Conservation (phyloP, 1,140 invertebrate genomes). For the Campoletis sonorensis region DNA sequence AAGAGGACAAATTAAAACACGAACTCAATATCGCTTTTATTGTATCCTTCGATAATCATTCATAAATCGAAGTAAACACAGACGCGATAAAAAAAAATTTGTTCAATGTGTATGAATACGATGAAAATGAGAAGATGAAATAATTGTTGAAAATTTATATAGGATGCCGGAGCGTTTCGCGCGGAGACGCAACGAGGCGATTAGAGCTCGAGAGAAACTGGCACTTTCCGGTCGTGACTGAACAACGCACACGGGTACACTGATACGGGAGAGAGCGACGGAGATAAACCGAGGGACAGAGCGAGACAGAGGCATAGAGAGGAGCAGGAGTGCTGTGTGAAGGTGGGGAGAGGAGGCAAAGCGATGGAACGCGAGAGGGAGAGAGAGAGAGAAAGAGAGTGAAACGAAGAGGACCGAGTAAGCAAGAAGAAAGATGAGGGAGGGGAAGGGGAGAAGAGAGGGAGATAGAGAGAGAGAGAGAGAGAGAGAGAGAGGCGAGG, state of each 20-base stretch:
- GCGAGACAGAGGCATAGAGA: slow-evolving; percentile 48
- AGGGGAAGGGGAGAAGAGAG: too few species aligned
- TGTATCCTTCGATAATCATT: too few species aligned
- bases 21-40: too few species aligned
- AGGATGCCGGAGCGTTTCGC: slow-evolving; percentile 36
- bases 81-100: not conserved
- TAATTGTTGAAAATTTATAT: slow-evolving; percentile 32
- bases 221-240: slow-evolving; percentile 70
- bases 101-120: not conserved
- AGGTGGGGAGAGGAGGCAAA: slow-evolving; percentile 37
- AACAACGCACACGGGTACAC: slow-evolving; percentile 53
- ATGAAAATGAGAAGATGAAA: slow-evolving; percentile 26
- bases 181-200: slow-evolving; percentile 53
- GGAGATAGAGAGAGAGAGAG: not conserved
- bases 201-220: slow-evolving; percentile 67
- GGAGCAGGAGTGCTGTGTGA: slow-evolving; percentile 36
- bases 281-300: slow-evolving; percentile 45
- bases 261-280: slow-evolving; percentile 52
- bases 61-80: not conserved
- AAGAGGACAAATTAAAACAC: too few species aligned
- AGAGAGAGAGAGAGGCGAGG: too few species aligned
- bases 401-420: not conserved
- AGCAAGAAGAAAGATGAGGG: too few species aligned
- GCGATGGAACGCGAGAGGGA: slow-evolving; percentile 41
- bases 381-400: slow-evolving; percentile 37